A percentile compares a stretch with the other conserved stretches of the same genome.
Conservation (phyloP, 2,113 vertebrate genomes). For the Rhipidura dahli region DNA sequence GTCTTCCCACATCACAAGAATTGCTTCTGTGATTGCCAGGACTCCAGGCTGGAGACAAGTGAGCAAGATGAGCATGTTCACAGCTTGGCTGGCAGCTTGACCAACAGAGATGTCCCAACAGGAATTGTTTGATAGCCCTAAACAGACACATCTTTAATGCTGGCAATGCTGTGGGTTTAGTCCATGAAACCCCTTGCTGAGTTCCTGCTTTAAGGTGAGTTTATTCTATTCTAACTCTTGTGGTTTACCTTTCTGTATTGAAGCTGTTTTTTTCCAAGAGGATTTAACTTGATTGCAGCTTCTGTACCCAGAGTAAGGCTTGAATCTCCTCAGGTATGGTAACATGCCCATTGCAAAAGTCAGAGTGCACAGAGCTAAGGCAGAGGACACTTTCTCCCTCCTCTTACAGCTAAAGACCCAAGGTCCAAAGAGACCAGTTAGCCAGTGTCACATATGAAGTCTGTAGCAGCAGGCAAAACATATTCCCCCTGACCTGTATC, state of each 20-base stretch:
- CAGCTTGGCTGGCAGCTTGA: background rate
- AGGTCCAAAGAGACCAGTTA: background rate
- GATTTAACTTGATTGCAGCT: background rate
- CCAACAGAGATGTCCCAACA: accelerated
- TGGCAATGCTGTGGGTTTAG: background rate
- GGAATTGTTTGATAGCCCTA: background rate
- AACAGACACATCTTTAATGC: background rate
- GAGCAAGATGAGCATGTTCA: background rate
- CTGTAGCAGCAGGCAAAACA: background rate
- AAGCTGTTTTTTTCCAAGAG: background rate
- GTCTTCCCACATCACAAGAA: background rate
- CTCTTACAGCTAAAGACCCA: background rate
- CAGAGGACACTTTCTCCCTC: background rate
- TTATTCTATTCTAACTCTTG: background rate
- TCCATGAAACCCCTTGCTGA: background rate
- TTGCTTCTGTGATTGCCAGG: background rate
- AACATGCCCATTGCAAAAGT: background rate
- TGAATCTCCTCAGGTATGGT: background rate
- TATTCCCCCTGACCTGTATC: background rate
- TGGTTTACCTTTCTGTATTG: background rate
- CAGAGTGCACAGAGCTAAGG: background rate
- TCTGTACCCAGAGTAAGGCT: background rate
- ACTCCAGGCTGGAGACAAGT: background rate
- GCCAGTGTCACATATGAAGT: background rate
- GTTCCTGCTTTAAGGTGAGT: background rate